phyloP scores from a whole-genome alignment of 2,113 vertebrate species.

The Oreochromis tanganicae region DNA sequence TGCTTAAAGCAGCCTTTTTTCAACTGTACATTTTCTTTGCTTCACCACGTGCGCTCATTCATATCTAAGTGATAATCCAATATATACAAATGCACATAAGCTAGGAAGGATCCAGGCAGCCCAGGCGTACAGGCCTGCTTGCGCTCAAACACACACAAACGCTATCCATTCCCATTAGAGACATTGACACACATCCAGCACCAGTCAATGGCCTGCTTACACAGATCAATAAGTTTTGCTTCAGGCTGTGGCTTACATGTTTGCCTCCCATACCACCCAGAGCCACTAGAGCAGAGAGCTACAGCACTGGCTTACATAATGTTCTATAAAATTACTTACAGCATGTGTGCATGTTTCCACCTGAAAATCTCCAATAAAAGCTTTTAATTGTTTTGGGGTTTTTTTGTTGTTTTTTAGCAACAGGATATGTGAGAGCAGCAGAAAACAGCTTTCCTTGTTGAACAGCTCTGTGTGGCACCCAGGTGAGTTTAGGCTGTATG shows the following conservation, averaged over 20 bases:
- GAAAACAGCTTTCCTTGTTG: not conserved
- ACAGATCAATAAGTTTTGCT: slow-evolving; percentile 44
- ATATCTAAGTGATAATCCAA: not conserved
- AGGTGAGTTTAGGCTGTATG: not conserved
- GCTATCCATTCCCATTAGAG: slow-evolving; percentile 36
- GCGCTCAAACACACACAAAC: not conserved
- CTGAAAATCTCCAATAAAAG: not conserved
- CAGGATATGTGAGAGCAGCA: not conserved
- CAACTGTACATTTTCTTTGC: not conserved
- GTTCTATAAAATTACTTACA: not conserved
- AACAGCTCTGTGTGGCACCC: not conserved
- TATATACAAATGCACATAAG: not conserved
- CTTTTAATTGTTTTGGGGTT: not conserved
- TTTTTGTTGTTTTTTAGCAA: not conserved
- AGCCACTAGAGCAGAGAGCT: slow-evolving; percentile 29
- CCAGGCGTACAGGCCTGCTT: not conserved
- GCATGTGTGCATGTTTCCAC: not conserved
- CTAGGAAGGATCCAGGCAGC: not conserved
- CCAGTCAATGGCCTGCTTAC: slow-evolving; percentile 49
- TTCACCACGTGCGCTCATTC: not conserved
- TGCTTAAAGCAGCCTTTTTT: not conserved
- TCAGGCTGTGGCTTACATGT: slow-evolving; percentile 23
- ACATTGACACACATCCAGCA: slow-evolving; percentile 37
- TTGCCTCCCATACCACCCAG: not conserved
- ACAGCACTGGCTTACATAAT: slow-evolving; percentile 24